Evolutionary conservation across 2,888 invertebrate species (phyloP).

Genomic region (Galerucella calmariensis): DNA sequence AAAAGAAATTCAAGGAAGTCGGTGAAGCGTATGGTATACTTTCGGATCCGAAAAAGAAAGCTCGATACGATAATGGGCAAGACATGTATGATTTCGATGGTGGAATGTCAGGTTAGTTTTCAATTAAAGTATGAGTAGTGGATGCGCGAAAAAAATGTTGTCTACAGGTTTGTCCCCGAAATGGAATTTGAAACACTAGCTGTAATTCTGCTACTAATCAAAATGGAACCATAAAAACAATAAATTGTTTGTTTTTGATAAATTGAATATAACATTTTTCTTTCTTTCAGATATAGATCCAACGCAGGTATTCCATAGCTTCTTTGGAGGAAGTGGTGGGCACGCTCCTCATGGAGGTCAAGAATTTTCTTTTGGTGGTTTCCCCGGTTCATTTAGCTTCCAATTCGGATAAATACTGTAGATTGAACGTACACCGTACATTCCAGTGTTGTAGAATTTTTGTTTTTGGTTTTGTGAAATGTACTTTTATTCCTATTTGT

Average conservation of each 20-base stretch:
- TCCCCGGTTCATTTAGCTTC: constrained; percentile 75
- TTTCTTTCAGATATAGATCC: constrained; percentile 78
- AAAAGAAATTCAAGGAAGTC: constrained; percentile 93
- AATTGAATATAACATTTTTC: not conserved
- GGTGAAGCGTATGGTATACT: constrained; percentile 95
- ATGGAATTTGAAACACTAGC: too few species aligned
- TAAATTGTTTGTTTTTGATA: not conserved
- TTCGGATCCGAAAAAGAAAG: constrained; percentile 90
- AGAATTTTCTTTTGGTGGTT: constrained; percentile 69
- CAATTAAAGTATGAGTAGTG: not conserved
- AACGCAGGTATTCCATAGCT: constrained; percentile 85
- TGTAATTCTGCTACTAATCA: not conserved
- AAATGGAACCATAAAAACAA: not conserved
- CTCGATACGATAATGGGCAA: constrained; percentile 90
- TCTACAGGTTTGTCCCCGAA: not conserved
- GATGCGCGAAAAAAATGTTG: not conserved
- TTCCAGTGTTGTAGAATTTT: constrained; percentile 40
- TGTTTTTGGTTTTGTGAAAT: constrained; percentile 30
- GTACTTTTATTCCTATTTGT: constrained; percentile 30
- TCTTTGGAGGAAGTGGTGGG: constrained; percentile 75
- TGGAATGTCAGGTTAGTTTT: constrained; percentile 64
- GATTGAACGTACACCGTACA: constrained; percentile 39
- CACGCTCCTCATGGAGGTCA: constrained; percentile 62
- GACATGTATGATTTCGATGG: constrained; percentile 82
- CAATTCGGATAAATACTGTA: constrained; percentile 72